These are phyloP conservation scores for Idaea biselata DNA, from an alignment of 2,888 invertebrate species.

Conservation along the genomic window DNA sequence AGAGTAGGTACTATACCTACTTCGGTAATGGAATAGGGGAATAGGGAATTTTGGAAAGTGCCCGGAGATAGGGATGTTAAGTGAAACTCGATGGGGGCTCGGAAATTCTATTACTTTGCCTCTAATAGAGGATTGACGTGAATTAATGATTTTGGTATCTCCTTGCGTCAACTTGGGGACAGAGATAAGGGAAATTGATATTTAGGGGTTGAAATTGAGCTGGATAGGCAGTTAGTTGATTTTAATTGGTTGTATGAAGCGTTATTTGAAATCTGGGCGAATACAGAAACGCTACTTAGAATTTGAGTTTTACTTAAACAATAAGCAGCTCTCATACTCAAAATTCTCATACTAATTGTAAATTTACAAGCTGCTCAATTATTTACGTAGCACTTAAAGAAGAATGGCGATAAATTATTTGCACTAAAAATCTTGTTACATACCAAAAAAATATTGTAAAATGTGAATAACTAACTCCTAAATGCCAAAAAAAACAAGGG, in stretches of 20 bases:
- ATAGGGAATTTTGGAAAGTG: slow-evolving; percentile 78
- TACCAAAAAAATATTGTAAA: too few species aligned
- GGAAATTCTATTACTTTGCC: slow-evolving; percentile 68
- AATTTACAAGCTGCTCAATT: too few species aligned
- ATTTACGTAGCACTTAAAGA: too few species aligned
- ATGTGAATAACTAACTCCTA: too few species aligned
- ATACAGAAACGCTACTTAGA: too few species aligned
- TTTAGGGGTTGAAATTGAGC: not conserved
- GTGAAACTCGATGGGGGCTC: slow-evolving; percentile 74
- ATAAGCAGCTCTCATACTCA: too few species aligned
- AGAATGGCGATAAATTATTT: too few species aligned
- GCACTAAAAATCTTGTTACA: too few species aligned
- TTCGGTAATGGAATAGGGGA: slow-evolving; percentile 77
- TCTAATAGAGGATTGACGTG: slow-evolving; percentile 45
- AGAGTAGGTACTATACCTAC: slow-evolving; percentile 44
- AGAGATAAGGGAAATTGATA: not conserved
- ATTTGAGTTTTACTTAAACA: too few species aligned
- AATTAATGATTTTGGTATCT: slow-evolving; percentile 29
- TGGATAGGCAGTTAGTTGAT: not conserved
- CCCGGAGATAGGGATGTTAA: slow-evolving; percentile 62
- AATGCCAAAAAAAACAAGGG: too few species aligned
- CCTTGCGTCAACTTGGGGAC: not conserved
- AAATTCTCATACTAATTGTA: too few species aligned
- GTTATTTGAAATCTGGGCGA: too few species aligned
- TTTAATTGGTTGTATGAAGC: not conserved